Percentiles rank a stretch among this genome's conserved stretches.
These are phyloP conservation scores for Stegodyphus mimosarum DNA, from an alignment of 1,140 invertebrate genomes.

Conservation along the genomic window DNA sequence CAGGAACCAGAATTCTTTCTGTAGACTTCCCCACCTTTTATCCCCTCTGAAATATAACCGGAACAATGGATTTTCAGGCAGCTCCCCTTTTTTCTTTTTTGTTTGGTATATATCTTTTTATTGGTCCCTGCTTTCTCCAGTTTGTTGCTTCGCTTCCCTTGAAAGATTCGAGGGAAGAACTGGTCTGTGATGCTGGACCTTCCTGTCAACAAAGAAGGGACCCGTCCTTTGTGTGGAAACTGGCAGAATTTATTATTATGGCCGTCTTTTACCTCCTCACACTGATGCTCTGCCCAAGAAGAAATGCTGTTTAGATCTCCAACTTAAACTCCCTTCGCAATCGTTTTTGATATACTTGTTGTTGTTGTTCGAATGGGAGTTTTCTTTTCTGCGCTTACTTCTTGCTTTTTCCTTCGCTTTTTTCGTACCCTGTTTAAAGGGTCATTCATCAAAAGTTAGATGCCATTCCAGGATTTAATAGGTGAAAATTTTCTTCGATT, in stretches of 20 bases:
- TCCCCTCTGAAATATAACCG: constrained; percentile 39
- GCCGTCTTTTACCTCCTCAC: too few relatives aligned
- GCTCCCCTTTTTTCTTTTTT: not conserved
- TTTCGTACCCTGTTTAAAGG: too few relatives aligned
- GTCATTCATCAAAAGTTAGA: too few relatives aligned
- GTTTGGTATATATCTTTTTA: constrained; percentile 19
- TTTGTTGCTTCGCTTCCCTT: constrained; percentile 43
- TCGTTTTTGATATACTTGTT: too few relatives aligned
- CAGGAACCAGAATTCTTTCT: constrained; percentile 1
- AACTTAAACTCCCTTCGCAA: too few relatives aligned
- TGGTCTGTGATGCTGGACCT: not conserved
- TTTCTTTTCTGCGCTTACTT: too few relatives aligned
- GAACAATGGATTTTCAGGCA: constrained; percentile 44
- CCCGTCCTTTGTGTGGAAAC: constrained; percentile 17
- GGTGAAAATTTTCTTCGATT: too few relatives aligned
- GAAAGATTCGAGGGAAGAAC: constrained; percentile 29
- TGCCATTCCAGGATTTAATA: too few relatives aligned
- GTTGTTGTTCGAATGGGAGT: too few relatives aligned
- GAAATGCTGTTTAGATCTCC: too few relatives aligned
- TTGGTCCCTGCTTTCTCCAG: constrained; percentile 41
- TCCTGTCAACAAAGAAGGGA: constrained; percentile 18
- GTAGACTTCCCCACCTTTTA: constrained; percentile 28
- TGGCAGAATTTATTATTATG: constrained; percentile 34
- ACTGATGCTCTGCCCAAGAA: too few relatives aligned
- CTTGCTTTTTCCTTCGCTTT: too few relatives aligned